Conservation (phyloP, 2,888 invertebrate species). For the Pollenia amentaria region DNA sequence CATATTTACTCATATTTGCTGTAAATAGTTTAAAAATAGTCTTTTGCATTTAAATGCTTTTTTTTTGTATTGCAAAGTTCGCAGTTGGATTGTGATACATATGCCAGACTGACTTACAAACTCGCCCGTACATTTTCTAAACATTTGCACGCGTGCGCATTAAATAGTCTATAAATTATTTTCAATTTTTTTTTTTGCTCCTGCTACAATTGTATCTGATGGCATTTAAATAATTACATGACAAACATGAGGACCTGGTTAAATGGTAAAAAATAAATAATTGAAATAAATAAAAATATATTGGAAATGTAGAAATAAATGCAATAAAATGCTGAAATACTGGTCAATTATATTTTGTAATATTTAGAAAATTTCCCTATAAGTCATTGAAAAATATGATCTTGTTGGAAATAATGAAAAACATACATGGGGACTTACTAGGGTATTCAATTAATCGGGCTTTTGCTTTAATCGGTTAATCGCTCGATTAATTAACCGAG, state of each 20-base stretch:
- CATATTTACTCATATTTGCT: constrained; percentile 26
- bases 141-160: constrained; percentile 69
- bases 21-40: constrained; percentile 45
- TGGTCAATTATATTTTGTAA: no score
- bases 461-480: no score
- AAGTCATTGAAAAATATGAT: no score
- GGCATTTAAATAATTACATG: constrained; percentile 53
- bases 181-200: constrained; percentile 2
- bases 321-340: no score
- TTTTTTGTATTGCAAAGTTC: background rate
- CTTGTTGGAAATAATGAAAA: no score
- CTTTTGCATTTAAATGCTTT: constrained; percentile 26
- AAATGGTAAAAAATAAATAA: background rate
- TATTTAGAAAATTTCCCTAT: no score
- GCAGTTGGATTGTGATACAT: constrained; percentile 42
- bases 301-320: background rate
- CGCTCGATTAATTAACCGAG: no score
- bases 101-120: constrained; percentile 22
- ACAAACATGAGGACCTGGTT: constrained; percentile 19
- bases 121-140: constrained; percentile 56
- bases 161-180: constrained; percentile 40
- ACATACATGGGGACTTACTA: no score
- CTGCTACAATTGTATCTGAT: constrained; percentile 10
- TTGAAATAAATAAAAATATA: background rate
- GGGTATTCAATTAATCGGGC: no score